These are phyloP conservation scores for Hetaerina titia DNA, from an alignment of 2,888 invertebrate species.

Conservation along the genomic window DNA sequence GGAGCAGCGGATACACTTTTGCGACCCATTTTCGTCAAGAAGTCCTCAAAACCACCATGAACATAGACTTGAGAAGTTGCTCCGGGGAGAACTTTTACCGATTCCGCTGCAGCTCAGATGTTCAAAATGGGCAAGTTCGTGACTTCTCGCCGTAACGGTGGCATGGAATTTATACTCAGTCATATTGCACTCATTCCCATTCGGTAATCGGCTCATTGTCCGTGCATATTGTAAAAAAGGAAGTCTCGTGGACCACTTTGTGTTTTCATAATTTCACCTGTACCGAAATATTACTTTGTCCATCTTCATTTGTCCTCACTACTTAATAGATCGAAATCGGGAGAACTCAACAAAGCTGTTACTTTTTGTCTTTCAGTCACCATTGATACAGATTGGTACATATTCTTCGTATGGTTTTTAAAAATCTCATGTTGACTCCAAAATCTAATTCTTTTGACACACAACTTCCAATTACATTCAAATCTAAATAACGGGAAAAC, in stretches of 20 bases:
- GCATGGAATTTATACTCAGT: background rate
- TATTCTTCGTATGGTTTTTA: no score
- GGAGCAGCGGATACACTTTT: background rate
- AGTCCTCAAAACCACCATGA: background rate
- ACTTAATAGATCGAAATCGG: no score
- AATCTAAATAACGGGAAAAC: no score
- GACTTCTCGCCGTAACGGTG: background rate
- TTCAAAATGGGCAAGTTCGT: conserved; percentile 12
- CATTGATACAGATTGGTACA: no score
- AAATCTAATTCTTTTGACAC: no score
- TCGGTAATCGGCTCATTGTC: background rate
- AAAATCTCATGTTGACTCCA: no score
- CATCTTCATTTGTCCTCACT: no score
- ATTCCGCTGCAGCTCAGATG: conserved; percentile 3
- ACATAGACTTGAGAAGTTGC: background rate
- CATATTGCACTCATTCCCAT: background rate
- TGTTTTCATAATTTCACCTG: background rate
- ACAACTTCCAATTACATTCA: no score
- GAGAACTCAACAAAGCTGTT: no score
- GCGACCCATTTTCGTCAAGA: background rate
- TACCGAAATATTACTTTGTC: no score
- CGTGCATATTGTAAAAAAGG: background rate
- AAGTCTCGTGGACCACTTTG: background rate
- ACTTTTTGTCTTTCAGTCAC: no score
- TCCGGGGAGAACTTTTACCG: background rate